Evolutionary conservation across 2,113 vertebrate species (phyloP), one percentile per base, ranked within the genome.

Genomic region (Lasiurus cinereus): DNA sequence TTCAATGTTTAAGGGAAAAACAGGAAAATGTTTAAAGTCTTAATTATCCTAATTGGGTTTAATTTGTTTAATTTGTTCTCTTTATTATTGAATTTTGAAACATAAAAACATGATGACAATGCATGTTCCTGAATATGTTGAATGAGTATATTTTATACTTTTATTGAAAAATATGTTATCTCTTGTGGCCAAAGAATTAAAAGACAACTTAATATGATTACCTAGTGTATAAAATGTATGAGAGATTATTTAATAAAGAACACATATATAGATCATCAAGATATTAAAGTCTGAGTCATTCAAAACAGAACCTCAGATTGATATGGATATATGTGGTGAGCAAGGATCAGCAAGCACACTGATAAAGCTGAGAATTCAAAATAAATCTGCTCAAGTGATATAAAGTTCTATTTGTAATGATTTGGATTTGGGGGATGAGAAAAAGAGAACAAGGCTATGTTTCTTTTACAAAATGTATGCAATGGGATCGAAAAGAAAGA

Each of bases 81-180:
- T 64, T 94, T 13, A 50, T 88, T 24, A 96, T 83, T 95, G 84
- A 90, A 88, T 77, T 62, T 29, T 59, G 24, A 85, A 94, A 83
- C 62, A 84, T 10, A 90, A 84, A 80, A 22, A 76, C 80, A 33
- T 56, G 33, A 31, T 80, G 36, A 64, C 21, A 90, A 91, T 48
- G 11, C 9, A 48, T 83, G 2, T 78, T 83, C 16, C 43, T 50
- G 39, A 54, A 92, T 72, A 84, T 76, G 22, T 4, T 93, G 48
- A 8, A 29, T 85, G 24, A 95, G 46, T 54, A 82, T 64, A 70
- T 64, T 76, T 88, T 88, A 21, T 27, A 50, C 3, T 85, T 90
- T 93, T 83, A 85, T 31, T 36, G 18, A 56, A 84, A 78, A 54
- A 69, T 8, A 82, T 70, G 6, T 48, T 59, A 19, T 79, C 10